phyloP scores from a whole-genome alignment of 2,888 invertebrate genomes.

The Philonicus albiceps region DNA sequence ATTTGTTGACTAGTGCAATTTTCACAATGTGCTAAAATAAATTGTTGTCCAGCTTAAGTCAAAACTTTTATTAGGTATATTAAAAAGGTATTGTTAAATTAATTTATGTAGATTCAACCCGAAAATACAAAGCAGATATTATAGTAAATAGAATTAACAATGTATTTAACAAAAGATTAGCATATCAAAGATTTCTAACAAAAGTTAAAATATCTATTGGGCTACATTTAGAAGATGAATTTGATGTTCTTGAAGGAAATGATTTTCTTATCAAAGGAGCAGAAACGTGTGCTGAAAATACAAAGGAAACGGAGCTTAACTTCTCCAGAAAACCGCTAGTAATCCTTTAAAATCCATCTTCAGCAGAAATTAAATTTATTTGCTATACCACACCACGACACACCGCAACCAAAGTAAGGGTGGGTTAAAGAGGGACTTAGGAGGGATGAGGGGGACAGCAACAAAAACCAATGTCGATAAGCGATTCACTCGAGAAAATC shows the following conservation, averaged over 20 bases:
- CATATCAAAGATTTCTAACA: not conserved
- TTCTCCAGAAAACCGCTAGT: not conserved
- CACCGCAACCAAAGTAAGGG: not conserved
- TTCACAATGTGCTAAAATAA: too few relatives aligned
- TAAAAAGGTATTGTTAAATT: too few relatives aligned
- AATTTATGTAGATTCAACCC: too few relatives aligned
- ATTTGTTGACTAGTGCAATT: too few relatives aligned
- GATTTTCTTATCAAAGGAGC: not conserved
- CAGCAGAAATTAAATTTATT: not conserved
- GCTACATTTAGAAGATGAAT: not conserved
- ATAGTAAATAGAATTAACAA: too few relatives aligned
- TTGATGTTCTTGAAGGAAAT: not conserved
- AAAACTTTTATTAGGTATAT: too few relatives aligned
- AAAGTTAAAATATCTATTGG: not conserved
- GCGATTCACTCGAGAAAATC: conserved; percentile 2
- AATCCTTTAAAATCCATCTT: not conserved
- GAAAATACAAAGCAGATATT: too few relatives aligned
- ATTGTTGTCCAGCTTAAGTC: too few relatives aligned
- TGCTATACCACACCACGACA: not conserved
- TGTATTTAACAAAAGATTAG: not conserved
- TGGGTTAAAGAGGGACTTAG: not conserved
- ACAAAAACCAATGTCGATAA: not conserved
- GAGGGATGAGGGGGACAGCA: not conserved
- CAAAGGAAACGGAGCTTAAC: not conserved
- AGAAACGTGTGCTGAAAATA: not conserved